These are phyloP conservation scores for Gorsachius goisagi DNA, from an alignment of 2,113 vertebrate species.

Conservation along the genomic window DNA sequence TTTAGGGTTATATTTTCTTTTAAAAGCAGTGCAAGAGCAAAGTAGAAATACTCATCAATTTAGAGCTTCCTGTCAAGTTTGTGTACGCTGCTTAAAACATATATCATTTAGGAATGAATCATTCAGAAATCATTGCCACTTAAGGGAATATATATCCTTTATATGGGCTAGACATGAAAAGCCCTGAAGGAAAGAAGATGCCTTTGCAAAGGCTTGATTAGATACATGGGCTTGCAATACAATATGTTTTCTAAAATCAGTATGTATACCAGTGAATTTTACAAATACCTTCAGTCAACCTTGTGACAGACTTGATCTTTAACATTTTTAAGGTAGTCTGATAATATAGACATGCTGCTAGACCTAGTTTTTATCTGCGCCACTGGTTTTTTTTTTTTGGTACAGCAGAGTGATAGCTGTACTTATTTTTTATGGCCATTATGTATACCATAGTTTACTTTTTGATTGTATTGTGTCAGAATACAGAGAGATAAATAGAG, in stretches of 20 bases:
- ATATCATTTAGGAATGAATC: background rate
- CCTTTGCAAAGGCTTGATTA: background rate
- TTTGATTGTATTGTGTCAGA: background rate
- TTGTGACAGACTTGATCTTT: background rate
- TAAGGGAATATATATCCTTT: background rate
- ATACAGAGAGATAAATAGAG: background rate
- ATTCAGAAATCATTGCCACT: conserved; percentile 7
- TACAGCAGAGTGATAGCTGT: background rate
- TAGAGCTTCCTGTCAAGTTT: background rate
- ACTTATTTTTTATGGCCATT: background rate
- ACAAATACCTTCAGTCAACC: background rate
- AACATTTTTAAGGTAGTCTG: background rate
- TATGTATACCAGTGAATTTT: background rate
- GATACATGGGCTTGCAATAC: background rate
- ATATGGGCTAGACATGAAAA: background rate
- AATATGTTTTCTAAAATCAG: background rate
- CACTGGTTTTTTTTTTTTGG: background rate
- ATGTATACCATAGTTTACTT: background rate
- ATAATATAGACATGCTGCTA: background rate
- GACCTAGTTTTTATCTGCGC: background rate
- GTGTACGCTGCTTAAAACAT: background rate
- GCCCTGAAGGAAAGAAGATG: background rate
- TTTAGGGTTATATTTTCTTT: background rate
- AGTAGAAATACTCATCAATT: background rate
- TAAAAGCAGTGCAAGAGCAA: background rate